Base-by-base conservation (phyloP, 2,797 vertebrate species). In the Enteromius unitaeniatus region DNA sequence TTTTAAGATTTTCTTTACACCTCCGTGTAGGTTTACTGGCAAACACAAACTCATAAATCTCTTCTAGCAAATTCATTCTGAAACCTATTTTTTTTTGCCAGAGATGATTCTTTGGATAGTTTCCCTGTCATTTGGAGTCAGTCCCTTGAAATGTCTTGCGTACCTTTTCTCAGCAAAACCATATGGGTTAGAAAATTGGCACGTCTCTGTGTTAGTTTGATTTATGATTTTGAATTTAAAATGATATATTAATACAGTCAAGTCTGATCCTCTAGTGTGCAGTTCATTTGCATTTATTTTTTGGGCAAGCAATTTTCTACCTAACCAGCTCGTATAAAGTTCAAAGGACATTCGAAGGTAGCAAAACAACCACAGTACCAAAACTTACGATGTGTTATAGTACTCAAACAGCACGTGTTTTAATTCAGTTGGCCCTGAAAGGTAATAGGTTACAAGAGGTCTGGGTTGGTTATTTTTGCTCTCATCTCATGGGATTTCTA, bases 71-170 rank as follows among this genome's bases (percentile, higher is more conserved):
- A 55, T 9, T 53, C 21, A 55, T 79, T 55, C 47, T 26, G n/a
- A 69, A 80, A 55, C n/a, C 31, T 15, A 7, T n/a, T 70, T 70
- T 80, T 80, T 23, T 51, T 7, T 79, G 53, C 53, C 53, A 77
- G 37, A 26, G 53, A 76, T 60, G 51, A 21, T 78, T 17, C 2
- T 64, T 78, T 65, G 58, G 76, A 47, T 65, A 49, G 60, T 31
- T 34, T 78, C n/a, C 51, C 73, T 23, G n/a, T 76, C 49, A 55
- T 78, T 62, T 62, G 55, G n/a, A 78, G 3, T 51, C 78, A n/a
- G 19, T 37, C 64, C 45, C 2, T 10, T 79, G 19, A 79, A 68
- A 68, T 37, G 28, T 49, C 26, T 67, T 65, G 15, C 6, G 17
- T 64, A 65, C 0, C 10, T 78, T 78, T 78, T 65, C 58, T 47